Evolutionary conservation across 1,140 invertebrate genomes (phyloP).

Genomic region (Drosophila grimshawi): DNA sequence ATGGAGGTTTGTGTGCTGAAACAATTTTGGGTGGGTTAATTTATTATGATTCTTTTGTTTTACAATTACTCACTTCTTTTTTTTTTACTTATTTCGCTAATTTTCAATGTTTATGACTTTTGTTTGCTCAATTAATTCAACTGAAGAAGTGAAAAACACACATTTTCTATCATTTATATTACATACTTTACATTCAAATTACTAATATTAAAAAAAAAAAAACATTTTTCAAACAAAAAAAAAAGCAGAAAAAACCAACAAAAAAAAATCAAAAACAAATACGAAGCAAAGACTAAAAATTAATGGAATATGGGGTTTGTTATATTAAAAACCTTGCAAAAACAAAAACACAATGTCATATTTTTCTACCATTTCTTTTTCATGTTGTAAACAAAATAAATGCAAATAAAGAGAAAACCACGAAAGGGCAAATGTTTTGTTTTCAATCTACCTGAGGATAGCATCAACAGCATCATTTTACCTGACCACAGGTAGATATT

Average conservation of each 20-base stretch:
- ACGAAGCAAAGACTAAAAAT: constrained; percentile 71
- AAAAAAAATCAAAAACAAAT: constrained; percentile 36
- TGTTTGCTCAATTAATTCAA: constrained; percentile 51
- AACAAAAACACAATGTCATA: constrained; percentile 61
- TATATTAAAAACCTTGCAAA: constrained; percentile 40
- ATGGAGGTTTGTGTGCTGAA: constrained; percentile 9
- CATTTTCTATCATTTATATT: constrained; percentile 32
- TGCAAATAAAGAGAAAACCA: constrained; percentile 21
- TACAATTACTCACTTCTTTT: constrained; percentile 33
- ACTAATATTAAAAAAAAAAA: constrained; percentile 26
- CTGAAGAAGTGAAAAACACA: not conserved
- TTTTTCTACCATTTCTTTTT: constrained; percentile 82
- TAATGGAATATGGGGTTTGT: constrained; percentile 67
- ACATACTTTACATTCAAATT: constrained; percentile 34
- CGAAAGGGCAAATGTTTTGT: constrained; percentile 38
- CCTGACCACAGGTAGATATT: not conserved
- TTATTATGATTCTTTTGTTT: constrained; percentile 51
- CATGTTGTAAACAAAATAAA: constrained; percentile 72
- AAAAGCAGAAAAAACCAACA: constrained; percentile 7
- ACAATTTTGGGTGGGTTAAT: constrained; percentile 31
- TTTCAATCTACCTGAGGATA: constrained; percentile 19
- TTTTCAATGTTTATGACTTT: constrained; percentile 30
- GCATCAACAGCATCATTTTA: not conserved
- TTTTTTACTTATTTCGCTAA: constrained; percentile 23
- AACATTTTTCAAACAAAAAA: constrained; percentile 23